Evolutionary conservation across 2,797 vertebrate genomes (phyloP).

Genomic region (Sylvia borin): DNA sequence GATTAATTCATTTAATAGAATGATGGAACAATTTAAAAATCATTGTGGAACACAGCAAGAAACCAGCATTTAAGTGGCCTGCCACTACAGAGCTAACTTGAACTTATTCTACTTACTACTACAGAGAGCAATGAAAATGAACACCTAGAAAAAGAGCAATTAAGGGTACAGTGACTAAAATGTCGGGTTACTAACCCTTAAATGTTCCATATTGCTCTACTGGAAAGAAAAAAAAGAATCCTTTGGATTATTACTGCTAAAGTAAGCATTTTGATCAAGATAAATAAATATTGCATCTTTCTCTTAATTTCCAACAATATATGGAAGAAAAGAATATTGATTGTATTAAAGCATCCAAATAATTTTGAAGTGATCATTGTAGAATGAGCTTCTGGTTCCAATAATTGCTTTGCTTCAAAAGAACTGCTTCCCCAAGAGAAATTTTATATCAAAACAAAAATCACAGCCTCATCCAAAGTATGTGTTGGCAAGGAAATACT

Average conservation of each 20-base stretch:
- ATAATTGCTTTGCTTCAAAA: neutral
- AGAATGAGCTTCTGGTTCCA: neutral
- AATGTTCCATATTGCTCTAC: neutral
- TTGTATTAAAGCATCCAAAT: neutral
- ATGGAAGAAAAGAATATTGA: neutral
- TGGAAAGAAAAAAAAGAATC: neutral
- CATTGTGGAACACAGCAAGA: neutral
- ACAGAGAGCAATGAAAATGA: neutral
- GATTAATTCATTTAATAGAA: conserved; percentile 14
- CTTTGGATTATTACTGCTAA: neutral
- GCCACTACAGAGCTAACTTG: neutral
- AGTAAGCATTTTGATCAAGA: neutral
- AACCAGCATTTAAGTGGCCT: neutral
- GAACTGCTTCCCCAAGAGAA: neutral
- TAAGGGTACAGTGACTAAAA: neutral
- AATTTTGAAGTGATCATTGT: neutral
- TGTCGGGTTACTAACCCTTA: neutral
- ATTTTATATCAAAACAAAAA: neutral
- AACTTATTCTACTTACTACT: neutral
- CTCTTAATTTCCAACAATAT: neutral
- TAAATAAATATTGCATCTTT: neutral
- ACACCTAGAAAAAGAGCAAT: neutral
- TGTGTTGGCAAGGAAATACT: neutral
- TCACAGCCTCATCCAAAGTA: neutral
- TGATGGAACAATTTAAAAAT: neutral